These are phyloP conservation scores for Lophotis ruficrista DNA, from an alignment of 2,113 vertebrate genomes.

Conservation along the genomic window DNA sequence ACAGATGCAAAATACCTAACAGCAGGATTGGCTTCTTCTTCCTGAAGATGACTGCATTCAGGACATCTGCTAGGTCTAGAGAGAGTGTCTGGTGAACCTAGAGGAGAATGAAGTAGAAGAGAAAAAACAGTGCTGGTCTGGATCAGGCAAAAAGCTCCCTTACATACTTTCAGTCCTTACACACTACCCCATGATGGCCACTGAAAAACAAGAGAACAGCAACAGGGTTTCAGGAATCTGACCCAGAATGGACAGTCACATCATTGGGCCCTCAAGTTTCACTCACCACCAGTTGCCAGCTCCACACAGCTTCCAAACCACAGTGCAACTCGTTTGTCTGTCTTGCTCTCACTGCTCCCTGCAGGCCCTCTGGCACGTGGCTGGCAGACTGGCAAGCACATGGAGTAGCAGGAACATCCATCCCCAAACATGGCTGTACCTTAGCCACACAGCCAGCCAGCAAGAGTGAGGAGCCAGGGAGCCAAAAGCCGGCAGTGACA, in stretches of 20 bases:
- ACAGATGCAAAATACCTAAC: conserved; percentile 78
- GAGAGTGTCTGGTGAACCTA: conserved; percentile 85
- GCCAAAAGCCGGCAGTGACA: background rate
- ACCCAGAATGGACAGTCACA: background rate
- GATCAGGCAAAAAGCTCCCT: background rate
- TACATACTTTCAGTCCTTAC: background rate
- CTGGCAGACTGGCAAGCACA: background rate
- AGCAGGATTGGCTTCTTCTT: conserved; percentile 81
- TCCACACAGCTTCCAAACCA: background rate
- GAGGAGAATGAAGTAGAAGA: background rate
- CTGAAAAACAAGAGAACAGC: background rate
- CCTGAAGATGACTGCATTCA: conserved; percentile 80
- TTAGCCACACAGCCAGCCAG: background rate
- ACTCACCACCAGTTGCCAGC: background rate
- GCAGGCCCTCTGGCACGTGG: background rate
- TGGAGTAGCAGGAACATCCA: background rate
- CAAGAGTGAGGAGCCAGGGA: background rate
- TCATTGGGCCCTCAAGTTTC: background rate
- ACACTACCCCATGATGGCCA: background rate
- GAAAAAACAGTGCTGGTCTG: background rate
- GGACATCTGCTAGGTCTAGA: conserved; percentile 80
- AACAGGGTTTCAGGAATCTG: background rate
- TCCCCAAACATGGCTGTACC: background rate
- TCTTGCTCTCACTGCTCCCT: background rate
- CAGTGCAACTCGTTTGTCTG: background rate